These are phyloP conservation scores for Heliconius nattereri DNA, from an alignment of 1,140 invertebrate genomes.

Conservation along the genomic window DNA sequence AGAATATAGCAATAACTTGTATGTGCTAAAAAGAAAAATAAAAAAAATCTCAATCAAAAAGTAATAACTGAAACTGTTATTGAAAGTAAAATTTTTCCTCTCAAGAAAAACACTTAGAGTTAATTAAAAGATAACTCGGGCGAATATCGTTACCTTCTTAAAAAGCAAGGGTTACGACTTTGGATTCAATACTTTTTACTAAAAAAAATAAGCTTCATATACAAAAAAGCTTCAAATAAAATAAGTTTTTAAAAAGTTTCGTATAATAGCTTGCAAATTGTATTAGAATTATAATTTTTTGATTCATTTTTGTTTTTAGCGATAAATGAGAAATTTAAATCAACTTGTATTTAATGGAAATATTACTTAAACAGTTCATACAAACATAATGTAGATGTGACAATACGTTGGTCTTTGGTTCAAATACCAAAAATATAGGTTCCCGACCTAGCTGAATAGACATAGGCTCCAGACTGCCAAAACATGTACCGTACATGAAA, in stretches of 20 bases:
- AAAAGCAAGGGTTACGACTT: conserved; percentile 67
- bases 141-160: conserved; percentile 50
- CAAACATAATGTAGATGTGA: no score
- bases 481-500: no score
- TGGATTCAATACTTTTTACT: conserved; percentile 32
- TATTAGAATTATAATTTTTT: no score
- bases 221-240: neutral
- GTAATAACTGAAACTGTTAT: conserved; percentile 17
- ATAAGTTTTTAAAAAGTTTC: neutral
- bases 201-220: conserved; percentile 13
- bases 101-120: conserved; percentile 48
- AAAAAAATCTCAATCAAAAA: conserved; percentile 1
- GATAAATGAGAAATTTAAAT: no score
- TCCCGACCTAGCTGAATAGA: no score
- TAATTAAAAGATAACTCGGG: conserved; percentile 74
- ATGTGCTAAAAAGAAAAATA: neutral
- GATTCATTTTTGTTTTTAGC: no score
- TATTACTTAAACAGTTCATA: no score
- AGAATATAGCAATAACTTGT: neutral
- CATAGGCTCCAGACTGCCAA: no score
- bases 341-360: no score
- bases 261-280: no score
- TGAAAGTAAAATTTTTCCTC: conserved; percentile 27
- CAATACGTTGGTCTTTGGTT: no score
- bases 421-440: no score